These are phyloP conservation scores for Drosophila pseudoobscura DNA, from an alignment of 1,140 invertebrate genomes.

Conservation along the genomic window DNA sequence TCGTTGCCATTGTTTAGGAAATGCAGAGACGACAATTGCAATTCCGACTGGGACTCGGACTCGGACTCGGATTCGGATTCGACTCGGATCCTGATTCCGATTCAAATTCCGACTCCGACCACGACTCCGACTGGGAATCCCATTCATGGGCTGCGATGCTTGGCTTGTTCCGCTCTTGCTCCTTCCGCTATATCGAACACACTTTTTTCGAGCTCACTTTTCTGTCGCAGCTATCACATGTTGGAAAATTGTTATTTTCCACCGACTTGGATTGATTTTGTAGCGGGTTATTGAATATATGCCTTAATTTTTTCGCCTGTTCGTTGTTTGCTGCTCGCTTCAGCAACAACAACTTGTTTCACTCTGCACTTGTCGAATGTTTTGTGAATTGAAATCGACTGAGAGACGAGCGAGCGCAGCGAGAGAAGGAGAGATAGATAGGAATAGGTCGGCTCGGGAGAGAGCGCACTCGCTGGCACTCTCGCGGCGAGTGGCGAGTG, in stretches of 20 bases:
- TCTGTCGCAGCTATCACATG: constrained; percentile 26
- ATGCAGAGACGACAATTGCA: constrained; percentile 66
- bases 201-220: background rate
- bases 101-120: background rate
- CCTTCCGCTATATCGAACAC: too few species aligned
- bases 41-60: constrained; percentile 12
- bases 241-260: constrained; percentile 9
- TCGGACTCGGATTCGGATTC: background rate
- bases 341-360: constrained; percentile 80
- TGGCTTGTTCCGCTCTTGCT: background rate
- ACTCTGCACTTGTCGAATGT: constrained; percentile 82
- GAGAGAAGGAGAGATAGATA: constrained; percentile 4
- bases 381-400: constrained; percentile 67
- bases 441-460: background rate
- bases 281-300: constrained; percentile 33
- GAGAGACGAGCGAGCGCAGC: constrained; percentile 3
- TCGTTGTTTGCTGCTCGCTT: constrained; percentile 61
- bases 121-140: background rate
- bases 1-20: constrained; percentile 79
- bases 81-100: constrained; percentile 9
- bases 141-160: background rate
- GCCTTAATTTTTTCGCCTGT: constrained; percentile 54
- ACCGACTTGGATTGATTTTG: constrained; percentile 33
- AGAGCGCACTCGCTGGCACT: constrained; percentile 36
- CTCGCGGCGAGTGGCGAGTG: constrained; percentile 16